phyloP scores from a whole-genome alignment of 2,888 invertebrate genomes.

The Drosophila glabriapex region DNA sequence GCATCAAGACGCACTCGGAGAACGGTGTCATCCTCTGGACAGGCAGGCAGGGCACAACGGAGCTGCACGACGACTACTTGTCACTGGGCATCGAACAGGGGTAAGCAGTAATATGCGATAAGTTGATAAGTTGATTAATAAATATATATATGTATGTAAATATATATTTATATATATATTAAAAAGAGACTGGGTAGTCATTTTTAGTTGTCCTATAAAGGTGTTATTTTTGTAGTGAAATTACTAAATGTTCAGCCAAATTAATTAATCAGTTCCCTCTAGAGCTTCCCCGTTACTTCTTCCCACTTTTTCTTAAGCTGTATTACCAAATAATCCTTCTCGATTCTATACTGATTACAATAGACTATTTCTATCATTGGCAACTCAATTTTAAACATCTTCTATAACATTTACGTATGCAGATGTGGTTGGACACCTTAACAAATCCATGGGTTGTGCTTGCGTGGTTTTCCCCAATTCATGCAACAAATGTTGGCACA shows the following conservation, averaged over 20 bases:
- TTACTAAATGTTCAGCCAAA: background rate
- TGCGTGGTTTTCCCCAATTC: background rate
- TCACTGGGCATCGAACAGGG: conserved; percentile 94
- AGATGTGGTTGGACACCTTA: too few relatives aligned
- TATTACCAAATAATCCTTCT: background rate
- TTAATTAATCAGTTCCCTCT: background rate
- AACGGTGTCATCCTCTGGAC: conserved; percentile 94
- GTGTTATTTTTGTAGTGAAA: too few relatives aligned
- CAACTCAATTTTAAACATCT: background rate
- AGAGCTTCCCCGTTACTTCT: too few relatives aligned
- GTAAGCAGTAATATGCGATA: conserved; percentile 59
- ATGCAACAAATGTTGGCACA: background rate
- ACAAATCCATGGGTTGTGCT: background rate
- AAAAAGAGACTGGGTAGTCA: background rate
- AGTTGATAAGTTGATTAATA: background rate
- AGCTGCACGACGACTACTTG: conserved; percentile 90
- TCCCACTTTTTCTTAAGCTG: too few relatives aligned
- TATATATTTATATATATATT: background rate
- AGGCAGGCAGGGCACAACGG: conserved; percentile 88
- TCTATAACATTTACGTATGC: background rate
- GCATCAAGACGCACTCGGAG: conserved; percentile 90
- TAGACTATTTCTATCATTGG: background rate
- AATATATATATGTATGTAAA: background rate
- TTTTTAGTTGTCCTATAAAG: background rate
- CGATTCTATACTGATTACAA: background rate